Evolutionary conservation across 2,113 vertebrate species (phyloP).

Genomic region (Elephantulus edwardii): DNA sequence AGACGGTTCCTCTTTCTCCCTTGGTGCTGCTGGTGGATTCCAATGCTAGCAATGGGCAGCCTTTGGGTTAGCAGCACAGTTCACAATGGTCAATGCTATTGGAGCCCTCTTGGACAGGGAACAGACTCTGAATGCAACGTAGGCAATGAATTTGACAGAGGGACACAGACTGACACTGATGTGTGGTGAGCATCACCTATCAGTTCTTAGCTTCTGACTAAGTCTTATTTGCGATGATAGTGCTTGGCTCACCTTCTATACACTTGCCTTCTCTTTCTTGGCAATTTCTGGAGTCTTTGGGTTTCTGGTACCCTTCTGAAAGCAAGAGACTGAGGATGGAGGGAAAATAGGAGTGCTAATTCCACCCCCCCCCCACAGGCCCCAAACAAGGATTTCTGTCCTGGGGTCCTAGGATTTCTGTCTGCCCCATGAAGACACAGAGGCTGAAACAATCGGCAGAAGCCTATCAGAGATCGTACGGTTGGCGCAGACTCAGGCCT

Average conservation of each 20-base stretch:
- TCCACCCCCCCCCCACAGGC: accelerated
- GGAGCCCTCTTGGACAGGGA: no score
- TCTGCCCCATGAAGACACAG: no score
- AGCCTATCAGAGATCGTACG: no score
- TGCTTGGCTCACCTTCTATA: accelerated
- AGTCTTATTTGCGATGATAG: background rate
- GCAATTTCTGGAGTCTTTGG: background rate
- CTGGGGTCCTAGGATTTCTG: background rate
- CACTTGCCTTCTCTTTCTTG: background rate
- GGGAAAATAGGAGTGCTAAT: background rate
- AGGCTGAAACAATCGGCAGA: no score
- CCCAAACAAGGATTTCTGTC: background rate
- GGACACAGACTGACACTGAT: background rate
- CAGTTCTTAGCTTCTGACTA: background rate
- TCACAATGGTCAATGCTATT: no score
- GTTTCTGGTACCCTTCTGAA: background rate
- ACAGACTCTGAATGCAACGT: background rate
- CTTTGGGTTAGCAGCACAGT: no score
- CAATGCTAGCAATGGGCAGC: no score
- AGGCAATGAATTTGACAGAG: background rate
- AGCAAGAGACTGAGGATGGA: background rate
- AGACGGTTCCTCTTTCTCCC: no score
- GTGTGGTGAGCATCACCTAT: background rate
- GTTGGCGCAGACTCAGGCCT: no score
- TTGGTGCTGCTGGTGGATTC: no score